phyloP scores from a whole-genome alignment of 2,888 invertebrate species.

The Eilema sororculum region DNA sequence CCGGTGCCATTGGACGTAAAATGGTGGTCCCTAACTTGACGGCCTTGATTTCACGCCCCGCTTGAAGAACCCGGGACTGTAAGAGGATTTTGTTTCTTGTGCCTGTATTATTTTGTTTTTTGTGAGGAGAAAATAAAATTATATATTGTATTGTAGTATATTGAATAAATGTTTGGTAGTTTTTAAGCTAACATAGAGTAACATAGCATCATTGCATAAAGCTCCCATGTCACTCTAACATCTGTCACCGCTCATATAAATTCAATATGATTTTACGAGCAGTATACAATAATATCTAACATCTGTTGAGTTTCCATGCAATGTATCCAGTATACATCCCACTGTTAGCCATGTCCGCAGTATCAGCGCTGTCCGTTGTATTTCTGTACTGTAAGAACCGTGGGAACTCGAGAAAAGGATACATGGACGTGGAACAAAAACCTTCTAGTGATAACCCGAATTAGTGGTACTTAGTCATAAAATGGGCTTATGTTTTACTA shows the following conservation, averaged over 20 bases:
- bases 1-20: no score
- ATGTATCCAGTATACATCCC: conserved; percentile 67
- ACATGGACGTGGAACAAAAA: conserved; percentile 77
- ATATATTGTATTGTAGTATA: no score
- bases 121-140: no score
- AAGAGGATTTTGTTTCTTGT: no score
- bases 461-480: conserved; percentile 31
- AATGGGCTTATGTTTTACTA: conserved; percentile 30
- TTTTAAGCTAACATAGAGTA: no score
- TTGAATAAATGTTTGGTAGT: no score
- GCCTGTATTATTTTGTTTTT: no score
- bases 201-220: neutral
- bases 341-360: conserved; percentile 72
- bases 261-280: conserved; percentile 33
- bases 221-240: neutral
- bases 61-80: no score
- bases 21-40: no score
- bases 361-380: conserved; percentile 74
- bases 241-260: conserved; percentile 11
- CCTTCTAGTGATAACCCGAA: conserved; percentile 59
- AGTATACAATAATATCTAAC: conserved; percentile 7
- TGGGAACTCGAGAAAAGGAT: conserved; percentile 68
- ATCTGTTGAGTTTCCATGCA: conserved; percentile 31
- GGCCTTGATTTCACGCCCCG: no score
- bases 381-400: conserved; percentile 75